These are phyloP conservation scores for Phymastichus coffea DNA, from an alignment of 1,140 invertebrate genomes.

Conservation along the genomic window DNA sequence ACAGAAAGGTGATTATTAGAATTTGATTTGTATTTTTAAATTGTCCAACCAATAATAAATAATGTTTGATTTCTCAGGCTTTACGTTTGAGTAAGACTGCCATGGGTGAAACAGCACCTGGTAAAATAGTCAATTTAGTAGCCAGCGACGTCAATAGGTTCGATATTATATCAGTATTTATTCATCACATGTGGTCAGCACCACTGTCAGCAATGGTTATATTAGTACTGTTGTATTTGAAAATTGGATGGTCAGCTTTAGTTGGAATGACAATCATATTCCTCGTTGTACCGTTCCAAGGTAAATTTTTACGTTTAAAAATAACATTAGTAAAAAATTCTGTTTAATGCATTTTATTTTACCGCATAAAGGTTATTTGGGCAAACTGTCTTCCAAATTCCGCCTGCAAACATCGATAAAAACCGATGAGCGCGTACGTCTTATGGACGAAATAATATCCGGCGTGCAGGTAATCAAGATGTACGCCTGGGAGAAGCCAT, in stretches of 20 bases:
- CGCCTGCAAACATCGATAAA: slow-evolving; percentile 64
- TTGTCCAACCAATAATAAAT: not conserved
- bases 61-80: slow-evolving; percentile 44
- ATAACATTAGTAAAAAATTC: not conserved
- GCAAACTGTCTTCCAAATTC: slow-evolving; percentile 66
- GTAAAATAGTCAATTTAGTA: slow-evolving; percentile 82
- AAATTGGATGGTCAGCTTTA: slow-evolving; percentile 66
- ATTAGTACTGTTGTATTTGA: slow-evolving; percentile 64
- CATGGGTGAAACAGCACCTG: slow-evolving; percentile 74
- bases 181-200: slow-evolving; percentile 67
- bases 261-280: slow-evolving; percentile 70
- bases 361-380: slow-evolving; percentile 60
- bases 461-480: slow-evolving; percentile 78
- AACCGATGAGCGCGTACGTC: slow-evolving; percentile 73
- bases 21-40: not conserved
- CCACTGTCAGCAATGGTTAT: slow-evolving; percentile 66
- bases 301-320: slow-evolving; percentile 41
- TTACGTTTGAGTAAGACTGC: slow-evolving; percentile 65
- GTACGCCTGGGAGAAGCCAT: slow-evolving; percentile 78
- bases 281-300: slow-evolving; percentile 72
- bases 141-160: slow-evolving; percentile 76
- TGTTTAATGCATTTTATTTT: too few relatives aligned
- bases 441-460: slow-evolving; percentile 79
- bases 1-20: slow-evolving; percentile 60
- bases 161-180: slow-evolving; percentile 61